phyloP scores from a whole-genome alignment of 37 sponge, comb jelly and placozoan genomes.

The Cliona cf. orientalis region DNA sequence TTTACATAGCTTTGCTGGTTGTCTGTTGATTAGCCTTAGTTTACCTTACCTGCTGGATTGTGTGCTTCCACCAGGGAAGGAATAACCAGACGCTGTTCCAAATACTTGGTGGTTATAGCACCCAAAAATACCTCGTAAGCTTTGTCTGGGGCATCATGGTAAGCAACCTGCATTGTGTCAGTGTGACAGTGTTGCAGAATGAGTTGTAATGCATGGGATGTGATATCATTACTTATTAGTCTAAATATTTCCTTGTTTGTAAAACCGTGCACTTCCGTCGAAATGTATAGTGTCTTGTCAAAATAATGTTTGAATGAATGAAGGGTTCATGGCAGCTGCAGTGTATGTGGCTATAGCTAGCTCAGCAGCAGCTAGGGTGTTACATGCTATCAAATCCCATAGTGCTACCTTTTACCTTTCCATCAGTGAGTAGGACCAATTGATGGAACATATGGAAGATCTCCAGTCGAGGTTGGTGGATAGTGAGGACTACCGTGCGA shows the following conservation, averaged over 20 bases:
- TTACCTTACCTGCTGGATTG: constrained; percentile 42
- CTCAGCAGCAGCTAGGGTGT: neutral
- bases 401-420: constrained; percentile 54
- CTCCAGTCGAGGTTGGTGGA: constrained; percentile 85
- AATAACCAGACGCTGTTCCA: constrained; percentile 43
- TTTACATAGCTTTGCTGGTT: too few relatives aligned
- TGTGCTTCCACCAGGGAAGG: constrained; percentile 66
- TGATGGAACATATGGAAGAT: constrained; percentile 82
- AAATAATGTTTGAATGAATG: too few relatives aligned
- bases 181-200: too few relatives aligned
- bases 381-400: neutral
- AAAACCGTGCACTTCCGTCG: too few relatives aligned
- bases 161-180: constrained; percentile 71
- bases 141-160: constrained; percentile 69
- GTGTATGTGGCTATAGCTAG: too few relatives aligned
- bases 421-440: constrained; percentile 68
- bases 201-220: too few relatives aligned
- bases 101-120: constrained; percentile 16
- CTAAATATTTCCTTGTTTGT: too few relatives aligned
- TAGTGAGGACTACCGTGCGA: constrained; percentile 77
- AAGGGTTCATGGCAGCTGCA: too few relatives aligned
- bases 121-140: constrained; percentile 79
- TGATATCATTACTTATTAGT: too few relatives aligned
- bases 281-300: too few relatives aligned
- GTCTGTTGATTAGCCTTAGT: too few relatives aligned